Evolutionary conservation across 37 sponge, comb jelly and placozoan species (phyloP).

Genomic region (Halisarca cf. caerulea): DNA sequence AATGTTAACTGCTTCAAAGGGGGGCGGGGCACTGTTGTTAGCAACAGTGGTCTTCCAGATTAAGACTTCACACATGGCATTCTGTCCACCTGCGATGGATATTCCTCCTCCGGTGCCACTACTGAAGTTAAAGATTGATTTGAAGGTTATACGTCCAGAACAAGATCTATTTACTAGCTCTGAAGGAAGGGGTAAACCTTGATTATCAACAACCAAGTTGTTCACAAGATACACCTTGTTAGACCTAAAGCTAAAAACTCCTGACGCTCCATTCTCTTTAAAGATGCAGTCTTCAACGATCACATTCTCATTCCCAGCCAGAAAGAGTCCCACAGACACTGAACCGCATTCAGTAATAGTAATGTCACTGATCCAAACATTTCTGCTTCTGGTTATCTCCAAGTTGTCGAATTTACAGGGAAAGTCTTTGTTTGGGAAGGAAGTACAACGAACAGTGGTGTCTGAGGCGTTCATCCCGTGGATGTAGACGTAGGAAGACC

Average conservation of each 20-base stretch:
- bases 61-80: not conserved
- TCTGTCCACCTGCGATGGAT: not conserved
- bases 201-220: not conserved
- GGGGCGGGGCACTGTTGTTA: not conserved
- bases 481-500: slow-evolving; percentile 3
- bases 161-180: not conserved
- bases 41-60: not conserved
- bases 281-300: not conserved
- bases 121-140: not conserved
- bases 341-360: slow-evolving; percentile 4
- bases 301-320: not conserved
- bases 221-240: not conserved
- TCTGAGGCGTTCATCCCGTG: not conserved
- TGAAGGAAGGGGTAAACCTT: not conserved
- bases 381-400: not conserved
- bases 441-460: not conserved
- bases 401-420: slow-evolving; percentile 9
- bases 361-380: not conserved
- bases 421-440: not conserved
- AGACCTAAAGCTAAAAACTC: not conserved
- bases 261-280: not conserved
- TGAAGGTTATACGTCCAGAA: not conserved
- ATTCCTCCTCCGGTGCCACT: not conserved
- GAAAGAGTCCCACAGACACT: not conserved
- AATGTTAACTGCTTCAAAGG: not conserved